Conservation (phyloP, 2,888 invertebrate species). For the Zhuqinia jingwanae region DNA sequence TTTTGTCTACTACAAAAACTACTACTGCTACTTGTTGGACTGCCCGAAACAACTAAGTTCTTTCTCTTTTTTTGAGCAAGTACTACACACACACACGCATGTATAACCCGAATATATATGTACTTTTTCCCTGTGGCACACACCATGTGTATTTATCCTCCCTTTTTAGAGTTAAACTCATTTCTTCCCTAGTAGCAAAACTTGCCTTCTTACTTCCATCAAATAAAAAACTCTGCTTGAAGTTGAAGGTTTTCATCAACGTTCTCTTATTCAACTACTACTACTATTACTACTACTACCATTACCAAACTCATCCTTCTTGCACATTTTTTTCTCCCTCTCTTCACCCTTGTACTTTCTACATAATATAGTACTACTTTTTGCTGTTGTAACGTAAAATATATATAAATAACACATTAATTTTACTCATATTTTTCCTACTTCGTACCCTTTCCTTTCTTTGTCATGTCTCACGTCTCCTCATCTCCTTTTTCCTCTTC, state of each 20-base stretch:
- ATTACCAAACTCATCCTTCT: background rate
- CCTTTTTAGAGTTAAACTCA: no score
- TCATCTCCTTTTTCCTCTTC: background rate
- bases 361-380: no score
- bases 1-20: no score
- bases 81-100: background rate
- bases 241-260: slow-evolving; percentile 41
- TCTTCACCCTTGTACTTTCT: no score
- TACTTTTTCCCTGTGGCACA: background rate
- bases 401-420: background rate
- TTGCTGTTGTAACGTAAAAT: no score
- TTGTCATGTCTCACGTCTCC: background rate
- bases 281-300: no score
- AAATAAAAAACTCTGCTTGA: slow-evolving; percentile 9
- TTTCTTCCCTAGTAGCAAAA: no score
- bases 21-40: slow-evolving; percentile 26
- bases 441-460: background rate
- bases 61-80: slow-evolving; percentile 2
- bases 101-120: background rate
- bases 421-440: background rate
- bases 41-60: background rate
- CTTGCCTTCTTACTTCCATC: background rate
- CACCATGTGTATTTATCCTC: no score
- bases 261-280: slow-evolving; percentile 21
- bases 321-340: no score